Evolutionary conservation across 2,797 vertebrate species (phyloP), one percentile per base, ranked within the genome.

Genomic region (Scolopax rusticola): DNA sequence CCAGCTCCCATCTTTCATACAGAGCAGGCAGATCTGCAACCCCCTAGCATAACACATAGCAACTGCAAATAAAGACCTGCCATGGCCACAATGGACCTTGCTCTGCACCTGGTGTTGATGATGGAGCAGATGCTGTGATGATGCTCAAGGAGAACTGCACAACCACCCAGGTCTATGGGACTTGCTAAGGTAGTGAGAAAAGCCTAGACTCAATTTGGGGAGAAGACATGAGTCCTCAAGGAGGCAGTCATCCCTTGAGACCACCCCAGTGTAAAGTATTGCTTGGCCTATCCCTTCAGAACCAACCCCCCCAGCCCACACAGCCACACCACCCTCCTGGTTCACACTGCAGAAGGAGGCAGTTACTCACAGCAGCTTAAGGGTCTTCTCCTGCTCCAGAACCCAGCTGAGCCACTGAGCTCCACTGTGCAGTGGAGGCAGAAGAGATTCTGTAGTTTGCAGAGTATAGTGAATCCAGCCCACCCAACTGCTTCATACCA

Each of bases 71-170:
- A 68, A 82, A 73, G 40, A 48, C 70, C 19, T 48, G 25, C 20
- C 59, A 45, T 12, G 28, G 38, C 50, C 48, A 27, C 0, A 0
- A 41, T 5, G 15, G 57, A 36, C 40, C 28, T 24, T 54, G 8
- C 11, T 75, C 47, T 87, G 43, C 16, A 50, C 15, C 33, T 79
- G 48, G 67, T 53, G 43, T 28, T 57, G 45, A 11, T 11, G 11
- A 8, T 10, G 13, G 61, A 82, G 33, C 47, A 82, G 53, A 20
- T 78, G 28, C n/a, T 5, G 19, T 0, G 0, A 33, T 2, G 24
- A 80, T 43, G 56, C 36, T 83, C 63, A 43, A 70, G 21, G 32
- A 59, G n/a, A 84, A 81, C 1, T 0, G 13, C 28, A 54, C 33
- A 75, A 75, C 59, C 3, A 2, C 9, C 14, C 24, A 53, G 20